phyloP scores from a whole-genome alignment of 2,888 invertebrate species.

The Heteromurus nitidus region DNA sequence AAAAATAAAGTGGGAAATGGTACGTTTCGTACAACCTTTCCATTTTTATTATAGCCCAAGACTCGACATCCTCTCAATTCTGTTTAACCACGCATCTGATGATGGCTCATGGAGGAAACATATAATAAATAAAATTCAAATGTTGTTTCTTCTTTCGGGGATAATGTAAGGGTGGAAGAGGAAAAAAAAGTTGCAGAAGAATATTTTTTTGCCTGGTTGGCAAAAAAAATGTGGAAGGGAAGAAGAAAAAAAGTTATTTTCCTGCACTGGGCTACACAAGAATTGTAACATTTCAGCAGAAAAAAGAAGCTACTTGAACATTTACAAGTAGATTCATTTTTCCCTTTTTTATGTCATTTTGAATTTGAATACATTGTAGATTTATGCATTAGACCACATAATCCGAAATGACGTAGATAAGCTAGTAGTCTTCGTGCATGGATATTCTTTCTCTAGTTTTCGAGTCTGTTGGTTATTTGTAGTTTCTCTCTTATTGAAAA shows the following conservation, averaged over 20 bases:
- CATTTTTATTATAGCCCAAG: background rate
- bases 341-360: background rate
- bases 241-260: background rate
- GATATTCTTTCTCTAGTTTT: no score
- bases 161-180: background rate
- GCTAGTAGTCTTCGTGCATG: background rate
- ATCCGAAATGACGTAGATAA: background rate
- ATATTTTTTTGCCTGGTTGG: background rate
- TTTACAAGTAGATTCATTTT: no score
- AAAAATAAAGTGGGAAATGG: background rate
- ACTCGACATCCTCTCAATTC: background rate
- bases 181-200: background rate
- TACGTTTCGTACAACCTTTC: background rate
- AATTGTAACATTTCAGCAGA: background rate
- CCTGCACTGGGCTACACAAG: no score
- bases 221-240: background rate
- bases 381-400: background rate
- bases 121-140: conserved; percentile 16
- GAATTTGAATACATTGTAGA: no score
- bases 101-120: conserved; percentile 9
- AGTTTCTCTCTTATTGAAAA: no score
- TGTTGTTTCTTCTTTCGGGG: conserved; percentile 1
- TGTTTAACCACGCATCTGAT: background rate
- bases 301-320: background rate
- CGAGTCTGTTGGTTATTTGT: no score